phyloP scores from a whole-genome alignment of 2,888 invertebrate species.

The Sympetrum striolatum region DNA sequence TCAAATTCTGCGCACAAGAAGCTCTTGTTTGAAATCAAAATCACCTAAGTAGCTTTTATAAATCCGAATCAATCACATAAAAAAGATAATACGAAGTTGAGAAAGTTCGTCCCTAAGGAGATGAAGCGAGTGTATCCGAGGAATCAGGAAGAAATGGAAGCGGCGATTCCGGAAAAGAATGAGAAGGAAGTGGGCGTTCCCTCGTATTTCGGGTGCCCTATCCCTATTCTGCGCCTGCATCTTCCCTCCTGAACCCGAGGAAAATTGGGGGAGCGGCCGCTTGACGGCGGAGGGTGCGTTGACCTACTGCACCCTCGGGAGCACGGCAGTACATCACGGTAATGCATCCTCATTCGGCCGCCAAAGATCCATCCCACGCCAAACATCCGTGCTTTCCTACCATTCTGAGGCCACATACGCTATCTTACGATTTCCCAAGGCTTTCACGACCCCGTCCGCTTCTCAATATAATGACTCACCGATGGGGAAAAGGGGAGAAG shows the following conservation, averaged over 20 bases:
- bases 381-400: background rate
- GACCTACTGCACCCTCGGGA: slow-evolving; percentile 36
- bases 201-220: slow-evolving; percentile 23
- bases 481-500: background rate
- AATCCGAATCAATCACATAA: background rate
- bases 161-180: too few species aligned
- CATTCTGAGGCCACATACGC: background rate
- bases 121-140: background rate
- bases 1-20: too few species aligned
- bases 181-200: background rate
- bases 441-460: background rate
- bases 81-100: background rate
- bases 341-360: slow-evolving; percentile 29
- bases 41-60: too few species aligned
- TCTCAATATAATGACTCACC: slow-evolving; percentile 17
- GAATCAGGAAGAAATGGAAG: background rate
- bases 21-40: too few species aligned
- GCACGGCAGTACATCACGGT: slow-evolving; percentile 17
- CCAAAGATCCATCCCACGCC: slow-evolving; percentile 11
- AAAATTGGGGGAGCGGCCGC: background rate
- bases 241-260: background rate
- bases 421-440: slow-evolving; percentile 23
- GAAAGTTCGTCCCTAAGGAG: slow-evolving; percentile 2
- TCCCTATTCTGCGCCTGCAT: background rate
- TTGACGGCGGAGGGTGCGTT: background rate